Conservation (phyloP, 2,113 vertebrate genomes). For the Phaetusa simplex region DNA sequence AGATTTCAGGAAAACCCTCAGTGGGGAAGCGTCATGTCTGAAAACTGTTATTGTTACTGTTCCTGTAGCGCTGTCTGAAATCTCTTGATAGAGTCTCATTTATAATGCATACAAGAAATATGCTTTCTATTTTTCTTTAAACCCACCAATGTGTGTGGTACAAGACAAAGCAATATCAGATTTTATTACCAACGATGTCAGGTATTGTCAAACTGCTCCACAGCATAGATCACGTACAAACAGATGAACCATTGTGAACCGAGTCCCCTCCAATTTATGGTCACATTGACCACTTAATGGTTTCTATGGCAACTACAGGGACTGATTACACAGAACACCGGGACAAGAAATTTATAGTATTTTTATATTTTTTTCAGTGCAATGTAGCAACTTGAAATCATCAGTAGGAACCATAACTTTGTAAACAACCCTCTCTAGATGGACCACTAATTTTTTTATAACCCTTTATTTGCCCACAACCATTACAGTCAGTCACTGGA, state of each 20-base stretch:
- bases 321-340: not conserved
- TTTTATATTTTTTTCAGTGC: not conserved
- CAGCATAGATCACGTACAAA: not conserved
- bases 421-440: not conserved
- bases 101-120: not conserved
- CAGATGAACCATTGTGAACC: not conserved
- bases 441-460: not conserved
- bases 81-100: not conserved
- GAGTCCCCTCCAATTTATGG: not conserved
- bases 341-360: not conserved
- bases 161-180: not conserved
- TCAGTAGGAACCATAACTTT: not conserved
- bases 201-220: not conserved
- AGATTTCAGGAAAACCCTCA: not conserved
- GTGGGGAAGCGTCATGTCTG: not conserved
- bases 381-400: not conserved
- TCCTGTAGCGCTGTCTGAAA: not conserved
- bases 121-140: not conserved
- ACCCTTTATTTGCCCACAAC: not conserved
- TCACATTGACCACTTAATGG: slow-evolving; percentile 3
- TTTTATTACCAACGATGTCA: not conserved
- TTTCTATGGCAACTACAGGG: slow-evolving; percentile 30
- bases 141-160: not conserved
- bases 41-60: not conserved
- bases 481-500: not conserved